Percentiles rank a stretch among this genome's conserved stretches.
These are phyloP conservation scores for Zaprionus africanus DNA, from an alignment of 1,140 invertebrate species.

Conservation along the genomic window DNA sequence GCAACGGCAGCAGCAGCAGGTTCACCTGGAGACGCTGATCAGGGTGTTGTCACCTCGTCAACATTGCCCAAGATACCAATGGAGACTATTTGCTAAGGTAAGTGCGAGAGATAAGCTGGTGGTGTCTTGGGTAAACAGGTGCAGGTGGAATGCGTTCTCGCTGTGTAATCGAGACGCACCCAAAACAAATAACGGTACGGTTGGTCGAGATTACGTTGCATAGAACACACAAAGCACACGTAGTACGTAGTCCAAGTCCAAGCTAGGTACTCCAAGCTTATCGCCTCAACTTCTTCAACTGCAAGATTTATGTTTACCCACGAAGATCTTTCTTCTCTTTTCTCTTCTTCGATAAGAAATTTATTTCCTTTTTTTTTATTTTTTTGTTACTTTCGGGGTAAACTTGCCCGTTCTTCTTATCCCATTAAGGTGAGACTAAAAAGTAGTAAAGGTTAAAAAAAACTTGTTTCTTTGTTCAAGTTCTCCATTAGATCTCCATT, in stretches of 20 bases:
- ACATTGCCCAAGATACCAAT: constrained; percentile 81
- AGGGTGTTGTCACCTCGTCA: constrained; percentile 8
- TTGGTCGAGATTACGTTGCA: neutral
- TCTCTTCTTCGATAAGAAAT: neutral
- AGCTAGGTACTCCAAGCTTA: neutral
- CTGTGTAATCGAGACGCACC: constrained; percentile 5
- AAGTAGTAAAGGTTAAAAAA: neutral
- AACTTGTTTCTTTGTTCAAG: constrained; percentile 1
- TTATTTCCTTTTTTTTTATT: neutral
- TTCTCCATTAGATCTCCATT: constrained; percentile 1
- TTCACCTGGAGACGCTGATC: neutral
- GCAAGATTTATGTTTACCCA: neutral
- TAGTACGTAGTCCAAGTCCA: neutral
- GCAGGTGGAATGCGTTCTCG: constrained; percentile 1
- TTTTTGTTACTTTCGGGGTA: neutral
- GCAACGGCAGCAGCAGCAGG: neutral
- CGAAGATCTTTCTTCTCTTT: neutral
- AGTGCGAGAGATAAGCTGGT: constrained; percentile 28
- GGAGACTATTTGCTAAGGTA: constrained; percentile 86
- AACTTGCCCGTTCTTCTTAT: neutral
- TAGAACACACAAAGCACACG: neutral
- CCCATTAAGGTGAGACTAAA: neutral
- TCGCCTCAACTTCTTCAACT: neutral
- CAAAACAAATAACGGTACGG: constrained; percentile 3
- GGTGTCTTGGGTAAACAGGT: constrained; percentile 2